A percentile compares a stretch with the other conserved stretches of the same genome.
phyloP scores from a whole-genome alignment of 1,140 invertebrate species.

The Lordiphosa collinella region DNA sequence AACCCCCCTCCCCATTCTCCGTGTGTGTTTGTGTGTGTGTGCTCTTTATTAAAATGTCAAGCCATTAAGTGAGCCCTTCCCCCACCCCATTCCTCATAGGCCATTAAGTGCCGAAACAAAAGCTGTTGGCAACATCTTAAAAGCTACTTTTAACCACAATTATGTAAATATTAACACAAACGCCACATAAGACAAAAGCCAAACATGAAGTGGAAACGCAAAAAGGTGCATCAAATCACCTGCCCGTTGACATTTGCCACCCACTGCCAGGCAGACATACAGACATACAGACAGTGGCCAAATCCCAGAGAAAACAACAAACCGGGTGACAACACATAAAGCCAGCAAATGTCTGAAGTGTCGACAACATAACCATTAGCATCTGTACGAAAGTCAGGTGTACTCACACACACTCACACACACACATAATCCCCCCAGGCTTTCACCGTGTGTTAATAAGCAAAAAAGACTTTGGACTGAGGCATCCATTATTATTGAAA shows the following conservation, averaged over 20 bases:
- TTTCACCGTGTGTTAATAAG: constrained; percentile 60
- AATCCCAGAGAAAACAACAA: constrained; percentile 24
- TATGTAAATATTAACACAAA: constrained; percentile 75
- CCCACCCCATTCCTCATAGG: not conserved
- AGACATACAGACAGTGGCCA: not conserved
- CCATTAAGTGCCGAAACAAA: constrained; percentile 23
- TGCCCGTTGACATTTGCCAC: not conserved
- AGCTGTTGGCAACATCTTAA: constrained; percentile 70
- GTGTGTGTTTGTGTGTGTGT: constrained; percentile 3
- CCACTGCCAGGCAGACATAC: not conserved
- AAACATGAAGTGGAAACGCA: constrained; percentile 7
- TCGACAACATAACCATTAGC: constrained; percentile 69
- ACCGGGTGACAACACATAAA: constrained; percentile 37
- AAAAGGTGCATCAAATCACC: not conserved
- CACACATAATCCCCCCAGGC: constrained; percentile 53
- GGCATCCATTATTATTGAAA: constrained; percentile 64
- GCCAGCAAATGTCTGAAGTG: constrained; percentile 57
- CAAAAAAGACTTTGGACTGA: constrained; percentile 16
- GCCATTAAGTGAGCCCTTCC: constrained; percentile 45
- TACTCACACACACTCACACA: too few relatives aligned
- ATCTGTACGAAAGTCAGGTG: constrained; percentile 29
- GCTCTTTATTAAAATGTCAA: constrained; percentile 73
- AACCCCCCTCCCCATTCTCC: too few relatives aligned
- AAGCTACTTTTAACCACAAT: constrained; percentile 75
- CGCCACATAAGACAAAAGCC: constrained; percentile 47